Percentiles rank a stretch among this genome's conserved stretches.
phyloP scores from a whole-genome alignment of 2,797 vertebrate species.

The Psittacula echo region DNA sequence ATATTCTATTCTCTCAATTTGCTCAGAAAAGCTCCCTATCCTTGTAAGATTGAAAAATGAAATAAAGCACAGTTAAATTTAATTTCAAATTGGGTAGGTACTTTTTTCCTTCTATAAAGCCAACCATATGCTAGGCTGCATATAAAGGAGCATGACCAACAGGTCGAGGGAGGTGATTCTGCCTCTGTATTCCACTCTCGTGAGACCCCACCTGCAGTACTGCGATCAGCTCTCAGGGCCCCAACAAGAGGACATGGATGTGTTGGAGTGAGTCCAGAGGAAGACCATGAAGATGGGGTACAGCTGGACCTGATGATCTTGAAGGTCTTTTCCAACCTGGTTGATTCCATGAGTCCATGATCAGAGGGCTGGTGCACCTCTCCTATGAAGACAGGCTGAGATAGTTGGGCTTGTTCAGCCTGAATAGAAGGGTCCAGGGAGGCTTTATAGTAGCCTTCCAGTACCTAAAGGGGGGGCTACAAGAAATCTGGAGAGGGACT shows the following conservation, averaged over 20 bases:
- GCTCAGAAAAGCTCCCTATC: background rate
- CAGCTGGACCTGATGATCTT: background rate
- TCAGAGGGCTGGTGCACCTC: too few species aligned
- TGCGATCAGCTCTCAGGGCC: background rate
- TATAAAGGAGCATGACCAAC: background rate
- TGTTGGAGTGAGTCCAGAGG: background rate
- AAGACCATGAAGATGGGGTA: background rate
- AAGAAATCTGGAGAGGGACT: too few species aligned
- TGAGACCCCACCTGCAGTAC: background rate
- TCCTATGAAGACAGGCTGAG: too few species aligned
- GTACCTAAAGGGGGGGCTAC: too few species aligned
- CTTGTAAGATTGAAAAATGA: slow-evolving; percentile 7
- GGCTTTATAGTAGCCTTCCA: too few species aligned
- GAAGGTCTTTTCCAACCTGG: background rate
- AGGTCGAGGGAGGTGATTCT: background rate
- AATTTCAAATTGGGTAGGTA: background rate
- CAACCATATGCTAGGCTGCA: background rate
- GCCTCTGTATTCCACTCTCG: background rate
- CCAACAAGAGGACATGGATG: background rate
- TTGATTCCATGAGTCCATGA: background rate
- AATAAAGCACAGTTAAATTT: slow-evolving; percentile 33
- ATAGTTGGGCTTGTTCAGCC: too few species aligned
- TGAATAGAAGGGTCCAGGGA: too few species aligned
- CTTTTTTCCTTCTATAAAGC: background rate
- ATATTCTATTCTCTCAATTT: slow-evolving; percentile 14